Base-by-base conservation (phyloP, 2,888 invertebrate species). In the Aquatica leii region DNA sequence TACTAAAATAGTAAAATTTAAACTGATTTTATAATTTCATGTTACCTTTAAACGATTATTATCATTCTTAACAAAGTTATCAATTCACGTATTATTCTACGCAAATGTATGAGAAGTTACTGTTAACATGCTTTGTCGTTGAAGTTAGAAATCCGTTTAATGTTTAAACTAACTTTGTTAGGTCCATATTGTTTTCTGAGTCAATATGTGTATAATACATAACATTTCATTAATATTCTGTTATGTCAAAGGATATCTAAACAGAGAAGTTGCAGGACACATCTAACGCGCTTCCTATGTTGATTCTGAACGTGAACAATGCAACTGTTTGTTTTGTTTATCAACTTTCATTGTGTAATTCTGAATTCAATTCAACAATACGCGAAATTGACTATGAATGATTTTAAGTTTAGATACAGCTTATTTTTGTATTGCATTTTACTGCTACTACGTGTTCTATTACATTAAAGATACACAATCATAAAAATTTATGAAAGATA, bases 401-500 rank as follows among this genome's bases (percentile, higher is more conserved):
- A 31, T 18, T 34, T 37, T 31, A 34, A 11, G 1, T 8, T 20
- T 12, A n/a, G 49, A 24, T 49, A 9, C 51, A 57, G n/a, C n/a
- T 50, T 17, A 37, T 52, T 46, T 31, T 62, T 59, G 41, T 58
- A 54, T 41, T 58, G 40, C 24, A 46, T 46, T 56, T 46, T 59
- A 55, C 41, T 24, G 51, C 49, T 59, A 59, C 55, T 53, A 15
- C 31, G 5, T 43, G 9, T 21, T 18, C 50, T 46, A 51, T 48
- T 17, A 21, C 31, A 75, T 75, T 74, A 76, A 71, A 69, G n/a
- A n/a, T n/a, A n/a, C n/a, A n/a, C n/a, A n/a, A 66, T 69, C 55
- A 65, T 20, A 34, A 24, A 69, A 65, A 66, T 71, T 69, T 68
- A 70, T 70, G 72, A 70, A 73, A 72, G 77, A 78, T 77, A 74